A percentile compares a stretch with the other conserved stretches of the same genome.
phyloP scores from a whole-genome alignment of 2,797 vertebrate genomes.

The Distichodus sexfasciatus region DNA sequence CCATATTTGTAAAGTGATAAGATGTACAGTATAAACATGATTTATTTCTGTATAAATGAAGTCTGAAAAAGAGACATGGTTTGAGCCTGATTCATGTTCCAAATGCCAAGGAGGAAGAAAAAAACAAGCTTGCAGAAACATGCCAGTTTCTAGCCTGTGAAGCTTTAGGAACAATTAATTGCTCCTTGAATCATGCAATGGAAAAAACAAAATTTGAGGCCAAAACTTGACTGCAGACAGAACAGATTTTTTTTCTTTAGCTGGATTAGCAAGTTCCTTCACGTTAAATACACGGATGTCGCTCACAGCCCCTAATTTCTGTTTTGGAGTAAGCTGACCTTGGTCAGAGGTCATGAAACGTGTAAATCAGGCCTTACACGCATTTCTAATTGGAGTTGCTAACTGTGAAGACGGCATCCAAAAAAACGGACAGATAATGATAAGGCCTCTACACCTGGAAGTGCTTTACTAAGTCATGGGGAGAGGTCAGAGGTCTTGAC shows the following conservation, averaged over 20 bases:
- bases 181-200: conserved; percentile 25
- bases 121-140: background rate
- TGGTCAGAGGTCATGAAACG: conserved; percentile 6
- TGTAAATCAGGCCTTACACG: background rate
- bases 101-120: background rate
- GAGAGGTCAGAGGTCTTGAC: conserved; percentile 25
- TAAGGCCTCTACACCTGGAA: conserved; percentile 36
- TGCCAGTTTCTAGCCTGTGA: background rate
- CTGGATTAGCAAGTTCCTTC: background rate
- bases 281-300: background rate
- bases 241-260: conserved; percentile 12
- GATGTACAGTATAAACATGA: too few species aligned
- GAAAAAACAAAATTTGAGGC: conserved; percentile 26
- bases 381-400: background rate
- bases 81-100: background rate
- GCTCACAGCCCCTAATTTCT: background rate
- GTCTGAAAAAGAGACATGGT: too few species aligned
- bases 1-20: too few species aligned
- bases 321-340: background rate
- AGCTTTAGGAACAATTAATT: conserved; percentile 23
- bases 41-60: too few species aligned
- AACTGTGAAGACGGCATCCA: background rate
- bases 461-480: conserved; percentile 29
- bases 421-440: background rate
- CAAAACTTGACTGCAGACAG: conserved; percentile 18